Percentiles rank a stretch among this genome's conserved stretches.
Conservation (phyloP, 2,797 vertebrate genomes). For the Gallinago solitaria region DNA sequence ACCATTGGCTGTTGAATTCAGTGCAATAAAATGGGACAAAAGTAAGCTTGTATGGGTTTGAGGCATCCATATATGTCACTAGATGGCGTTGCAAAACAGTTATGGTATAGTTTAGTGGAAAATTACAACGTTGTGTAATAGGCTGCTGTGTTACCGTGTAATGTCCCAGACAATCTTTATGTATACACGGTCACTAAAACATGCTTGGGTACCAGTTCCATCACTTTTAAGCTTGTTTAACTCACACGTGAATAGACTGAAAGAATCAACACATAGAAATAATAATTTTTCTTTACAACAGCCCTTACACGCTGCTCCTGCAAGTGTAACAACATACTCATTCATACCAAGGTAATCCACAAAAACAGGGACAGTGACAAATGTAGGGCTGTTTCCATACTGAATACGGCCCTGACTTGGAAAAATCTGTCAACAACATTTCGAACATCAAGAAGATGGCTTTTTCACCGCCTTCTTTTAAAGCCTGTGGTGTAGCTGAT, state of each 20-base stretch:
- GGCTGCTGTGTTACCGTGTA: rapidly evolving
- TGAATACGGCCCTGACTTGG: not conserved
- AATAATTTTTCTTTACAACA: not conserved
- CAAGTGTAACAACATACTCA: not conserved
- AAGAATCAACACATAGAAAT: not conserved
- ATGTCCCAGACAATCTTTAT: not conserved
- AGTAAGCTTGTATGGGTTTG: not conserved
- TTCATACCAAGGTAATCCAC: not conserved
- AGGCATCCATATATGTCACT: not conserved
- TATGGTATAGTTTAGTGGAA: not conserved
- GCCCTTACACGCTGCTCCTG: not conserved
- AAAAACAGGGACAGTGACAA: not conserved
- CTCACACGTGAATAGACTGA: not conserved
- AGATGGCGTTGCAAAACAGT: constrained; percentile 49
- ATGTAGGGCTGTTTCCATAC: not conserved
- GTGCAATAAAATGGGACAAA: too few relatives aligned
- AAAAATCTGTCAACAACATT: not conserved
- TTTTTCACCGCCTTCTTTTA: not conserved
- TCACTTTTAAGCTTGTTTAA: not conserved
- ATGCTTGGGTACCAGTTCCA: not conserved
- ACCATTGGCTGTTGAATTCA: not conserved
- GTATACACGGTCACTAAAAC: not conserved
- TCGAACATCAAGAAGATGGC: not conserved
- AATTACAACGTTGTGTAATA: too few relatives aligned
- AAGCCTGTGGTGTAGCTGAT: not conserved